Conservation (phyloP, 1,140 invertebrate genomes). For the Steinernema feltiae region DNA sequence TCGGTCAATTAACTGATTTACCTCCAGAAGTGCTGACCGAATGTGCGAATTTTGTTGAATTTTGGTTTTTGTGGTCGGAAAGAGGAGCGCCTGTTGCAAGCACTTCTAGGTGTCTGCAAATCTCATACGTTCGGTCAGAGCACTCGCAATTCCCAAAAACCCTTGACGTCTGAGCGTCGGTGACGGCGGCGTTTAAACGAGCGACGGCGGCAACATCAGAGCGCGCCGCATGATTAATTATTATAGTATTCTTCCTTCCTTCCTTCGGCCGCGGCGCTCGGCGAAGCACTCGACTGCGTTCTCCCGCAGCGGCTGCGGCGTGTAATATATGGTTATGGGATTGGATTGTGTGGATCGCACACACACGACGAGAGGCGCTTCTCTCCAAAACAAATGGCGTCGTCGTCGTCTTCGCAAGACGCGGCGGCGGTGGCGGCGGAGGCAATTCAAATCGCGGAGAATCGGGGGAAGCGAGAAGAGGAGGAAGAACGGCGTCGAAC, state of each 20-base stretch:
- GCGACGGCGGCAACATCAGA: slow-evolving; percentile 4
- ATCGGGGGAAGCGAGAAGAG: neutral
- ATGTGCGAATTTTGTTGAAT: too few species aligned
- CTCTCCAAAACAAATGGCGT: slow-evolving; percentile 13
- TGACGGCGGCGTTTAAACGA: neutral
- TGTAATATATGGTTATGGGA: slow-evolving; percentile 15
- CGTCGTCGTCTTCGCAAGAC: neutral
- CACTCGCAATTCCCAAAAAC: neutral
- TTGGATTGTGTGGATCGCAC: neutral
- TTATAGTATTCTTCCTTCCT: neutral
- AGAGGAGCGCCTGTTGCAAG: too few species aligned
- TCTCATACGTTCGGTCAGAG: too few species aligned
- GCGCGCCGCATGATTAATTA: slow-evolving; percentile 8
- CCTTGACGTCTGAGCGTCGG: neutral
- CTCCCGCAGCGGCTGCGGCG: slow-evolving; percentile 14
- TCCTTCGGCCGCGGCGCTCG: neutral
- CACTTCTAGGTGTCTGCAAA: too few species aligned
- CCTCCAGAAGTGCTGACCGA: too few species aligned
- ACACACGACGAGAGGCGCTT: neutral
- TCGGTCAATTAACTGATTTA: too few species aligned
- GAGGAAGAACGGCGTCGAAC: neutral
- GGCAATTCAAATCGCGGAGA: neutral
- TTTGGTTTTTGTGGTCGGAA: too few species aligned
- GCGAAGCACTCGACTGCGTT: neutral
- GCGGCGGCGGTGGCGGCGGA: neutral